Conservation (phyloP, 2,797 vertebrate genomes). For the Pagetopsis macropterus region DNA sequence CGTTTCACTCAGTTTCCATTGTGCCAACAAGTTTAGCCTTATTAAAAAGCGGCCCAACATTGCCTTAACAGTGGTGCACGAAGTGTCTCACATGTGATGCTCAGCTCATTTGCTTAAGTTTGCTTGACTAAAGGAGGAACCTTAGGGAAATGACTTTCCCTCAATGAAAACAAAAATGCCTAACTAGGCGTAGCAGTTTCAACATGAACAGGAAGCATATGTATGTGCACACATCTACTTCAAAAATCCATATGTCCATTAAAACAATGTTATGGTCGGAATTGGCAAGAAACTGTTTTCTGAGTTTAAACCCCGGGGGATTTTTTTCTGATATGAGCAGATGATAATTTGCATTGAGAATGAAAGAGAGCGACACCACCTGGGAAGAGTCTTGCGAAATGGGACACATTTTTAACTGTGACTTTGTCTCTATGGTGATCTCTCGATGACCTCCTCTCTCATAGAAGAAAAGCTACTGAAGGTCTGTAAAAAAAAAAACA, state of each 20-base stretch:
- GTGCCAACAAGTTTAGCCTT: too few relatives aligned
- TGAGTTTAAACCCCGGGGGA: neutral
- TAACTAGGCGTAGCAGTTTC: neutral
- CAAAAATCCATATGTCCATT: neutral
- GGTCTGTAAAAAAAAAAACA: too few relatives aligned
- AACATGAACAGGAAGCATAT: slow-evolving; percentile 3
- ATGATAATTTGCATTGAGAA: slow-evolving; percentile 19
- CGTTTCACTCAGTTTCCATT: neutral
- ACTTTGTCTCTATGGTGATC: slow-evolving; percentile 1
- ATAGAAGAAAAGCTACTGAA: neutral
- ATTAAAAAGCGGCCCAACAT: neutral
- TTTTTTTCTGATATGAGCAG: slow-evolving; percentile 3
- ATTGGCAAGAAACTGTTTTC: neutral
- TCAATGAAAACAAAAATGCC: slow-evolving; percentile 18
- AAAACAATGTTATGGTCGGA: neutral
- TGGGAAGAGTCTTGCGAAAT: neutral
- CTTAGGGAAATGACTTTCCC: neutral
- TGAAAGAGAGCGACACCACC: slow-evolving; percentile 2
- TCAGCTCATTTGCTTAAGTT: slow-evolving; percentile 23
- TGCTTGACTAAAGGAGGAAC: slow-evolving; percentile 11
- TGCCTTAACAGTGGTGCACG: neutral
- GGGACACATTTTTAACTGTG: slow-evolving; percentile 3
- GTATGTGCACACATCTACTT: neutral
- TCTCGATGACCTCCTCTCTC: neutral
- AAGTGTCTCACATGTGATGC: neutral